Base-by-base conservation (phyloP, 2,113 vertebrate genomes). In the Pimephales promelas region DNA sequence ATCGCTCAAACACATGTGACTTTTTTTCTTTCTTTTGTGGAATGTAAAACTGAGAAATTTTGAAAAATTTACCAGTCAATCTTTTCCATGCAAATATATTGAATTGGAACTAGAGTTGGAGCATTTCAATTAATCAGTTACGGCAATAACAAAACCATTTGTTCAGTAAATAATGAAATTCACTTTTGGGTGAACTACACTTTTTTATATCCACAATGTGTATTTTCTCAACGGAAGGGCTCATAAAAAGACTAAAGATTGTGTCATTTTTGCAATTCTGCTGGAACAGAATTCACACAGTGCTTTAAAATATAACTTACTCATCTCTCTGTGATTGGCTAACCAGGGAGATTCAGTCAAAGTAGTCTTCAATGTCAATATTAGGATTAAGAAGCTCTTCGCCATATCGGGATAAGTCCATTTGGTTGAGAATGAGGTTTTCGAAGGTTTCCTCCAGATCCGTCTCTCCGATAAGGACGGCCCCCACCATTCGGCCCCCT, bases 391-490 rank as follows among this genome's bases (percentile, higher is more conserved):
- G 93, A 11, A 99, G 94, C 28, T 97, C 92, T 87, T 97, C 96
- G 75, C 97, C 95, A 4, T 98, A 99, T 2, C 90, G 87, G 0
- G 97, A 97, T 86, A 99, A 94, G 87, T 99, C 96, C 96, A 98
- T 99, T 18, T 95, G 96, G 90, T 99, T 99, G 86, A 99, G 94
- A 87, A 99, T 99, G 24, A 99, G 89, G 87, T 99, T 99, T 90
- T 99, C 97, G 89, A 99, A 99, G 3, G 98, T 99, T 93, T 99
- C 98, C 86, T 99, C 98, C 84, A 99, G 90, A 85, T 99, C 95
- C 0, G 98, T 98, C 71, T 99, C 97, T 4, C 98, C 98, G 0
- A 99, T 98, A 1, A 99, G 92, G 83, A 99, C 92, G 0, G 98
- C 97, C 73, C 98, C 98, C 89, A 97, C 89, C 97, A 99, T 98